These are phyloP conservation scores for Stegodyphus mimosarum DNA, from an alignment of 1,140 invertebrate genomes.

Conservation along the genomic window DNA sequence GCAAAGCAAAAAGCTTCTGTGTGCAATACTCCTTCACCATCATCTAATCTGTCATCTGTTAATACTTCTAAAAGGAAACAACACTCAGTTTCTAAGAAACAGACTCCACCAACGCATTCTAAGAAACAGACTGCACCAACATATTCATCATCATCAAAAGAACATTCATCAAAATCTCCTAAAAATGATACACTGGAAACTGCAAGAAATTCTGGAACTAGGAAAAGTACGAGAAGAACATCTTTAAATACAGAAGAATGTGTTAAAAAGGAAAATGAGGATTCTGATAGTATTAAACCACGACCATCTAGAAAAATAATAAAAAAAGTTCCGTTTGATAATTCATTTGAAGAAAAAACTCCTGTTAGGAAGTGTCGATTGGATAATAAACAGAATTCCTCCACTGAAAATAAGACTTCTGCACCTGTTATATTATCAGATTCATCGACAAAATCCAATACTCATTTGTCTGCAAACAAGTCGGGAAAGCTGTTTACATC, in stretches of 20 bases:
- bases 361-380: not conserved
- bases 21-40: not conserved
- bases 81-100: no score
- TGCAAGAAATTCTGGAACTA: no score
- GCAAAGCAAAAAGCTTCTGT: slow-evolving; percentile 27
- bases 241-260: no score
- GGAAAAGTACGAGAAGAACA: no score
- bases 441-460: not conserved
- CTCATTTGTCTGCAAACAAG: not conserved
- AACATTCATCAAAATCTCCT: no score
- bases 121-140: no score
- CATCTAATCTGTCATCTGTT: no score
- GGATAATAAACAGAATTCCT: not conserved
- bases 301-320: not conserved
- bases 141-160: no score
- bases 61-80: no score
- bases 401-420: not conserved
- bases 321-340: slow-evolving; percentile 34
- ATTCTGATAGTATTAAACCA: not conserved
- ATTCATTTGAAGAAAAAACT: slow-evolving; percentile 2
- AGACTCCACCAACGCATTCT: no score
- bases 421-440: not conserved
- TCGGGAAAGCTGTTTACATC: not conserved
- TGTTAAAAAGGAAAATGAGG: not conserved
- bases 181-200: no score